These are phyloP conservation scores for Magallana gigas DNA, from an alignment of 1,140 invertebrate species.

Conservation along the genomic window DNA sequence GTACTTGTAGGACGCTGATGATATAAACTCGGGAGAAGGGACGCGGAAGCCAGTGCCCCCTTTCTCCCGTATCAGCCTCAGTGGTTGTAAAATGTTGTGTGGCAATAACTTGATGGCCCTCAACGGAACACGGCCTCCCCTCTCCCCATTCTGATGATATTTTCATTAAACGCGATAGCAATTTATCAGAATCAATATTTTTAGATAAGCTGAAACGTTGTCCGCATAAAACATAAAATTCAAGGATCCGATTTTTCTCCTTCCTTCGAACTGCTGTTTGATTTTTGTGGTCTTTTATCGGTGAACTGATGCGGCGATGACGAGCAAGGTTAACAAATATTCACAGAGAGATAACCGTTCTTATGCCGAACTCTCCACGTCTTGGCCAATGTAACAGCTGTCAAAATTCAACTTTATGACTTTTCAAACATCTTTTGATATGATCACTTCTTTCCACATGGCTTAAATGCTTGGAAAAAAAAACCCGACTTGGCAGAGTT, in stretches of 20 bases:
- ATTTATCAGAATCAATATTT: too few species aligned
- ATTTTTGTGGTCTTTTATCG: background rate
- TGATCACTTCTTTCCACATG: conserved; percentile 12
- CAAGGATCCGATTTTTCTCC: too few species aligned
- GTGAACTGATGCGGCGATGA: background rate
- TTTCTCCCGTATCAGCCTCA: background rate
- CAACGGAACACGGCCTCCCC: background rate
- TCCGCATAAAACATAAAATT: too few species aligned
- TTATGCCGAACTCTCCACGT: background rate
- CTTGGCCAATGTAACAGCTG: background rate
- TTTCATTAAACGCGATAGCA: too few species aligned
- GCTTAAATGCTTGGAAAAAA: background rate
- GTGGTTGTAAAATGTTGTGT: conserved; percentile 5
- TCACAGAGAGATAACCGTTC: background rate
- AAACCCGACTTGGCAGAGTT: background rate
- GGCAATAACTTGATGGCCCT: background rate
- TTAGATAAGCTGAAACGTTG: too few species aligned
- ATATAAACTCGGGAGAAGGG: background rate
- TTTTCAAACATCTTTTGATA: conserved; percentile 20
- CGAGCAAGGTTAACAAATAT: background rate
- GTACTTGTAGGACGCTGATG: conserved; percentile 6
- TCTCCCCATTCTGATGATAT: background rate
- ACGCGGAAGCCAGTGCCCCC: background rate
- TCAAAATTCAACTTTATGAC: conserved; percentile 29
- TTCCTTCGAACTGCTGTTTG: too few species aligned